phyloP scores from a whole-genome alignment of 2,888 invertebrate genomes.

The Achlya flavicornis region DNA sequence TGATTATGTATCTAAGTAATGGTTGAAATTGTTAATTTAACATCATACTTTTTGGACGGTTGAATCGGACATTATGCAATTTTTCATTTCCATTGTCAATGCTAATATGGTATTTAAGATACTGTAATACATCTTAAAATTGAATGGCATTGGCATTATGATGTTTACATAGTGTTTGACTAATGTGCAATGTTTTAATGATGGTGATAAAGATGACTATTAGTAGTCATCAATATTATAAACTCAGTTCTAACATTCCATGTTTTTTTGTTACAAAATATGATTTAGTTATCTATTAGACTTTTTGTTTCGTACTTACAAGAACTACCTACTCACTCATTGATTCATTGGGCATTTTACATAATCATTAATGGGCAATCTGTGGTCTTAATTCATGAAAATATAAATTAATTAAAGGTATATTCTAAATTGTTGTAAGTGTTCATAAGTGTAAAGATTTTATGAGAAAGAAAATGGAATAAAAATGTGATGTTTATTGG shows the following conservation, averaged over 20 bases:
- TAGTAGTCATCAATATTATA: not conserved
- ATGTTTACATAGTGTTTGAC: not conserved
- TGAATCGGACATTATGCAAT: not conserved
- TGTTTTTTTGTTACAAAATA: not conserved
- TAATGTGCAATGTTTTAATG: constrained; percentile 6
- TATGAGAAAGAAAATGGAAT: constrained; percentile 60
- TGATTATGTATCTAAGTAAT: not conserved
- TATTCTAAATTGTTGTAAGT: constrained; percentile 82
- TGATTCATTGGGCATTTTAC: constrained; percentile 21
- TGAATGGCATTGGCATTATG: not conserved
- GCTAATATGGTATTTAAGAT: not conserved
- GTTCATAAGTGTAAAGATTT: constrained; percentile 76
- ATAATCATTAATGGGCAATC: constrained; percentile 7
- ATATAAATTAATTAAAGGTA: constrained; percentile 51
- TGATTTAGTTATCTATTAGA: not conserved
- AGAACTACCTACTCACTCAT: constrained; percentile 2
- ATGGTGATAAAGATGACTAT: not conserved
- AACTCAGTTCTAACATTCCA: not conserved
- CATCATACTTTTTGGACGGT: not conserved
- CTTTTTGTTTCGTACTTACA: not conserved
- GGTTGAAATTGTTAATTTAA: not conserved
- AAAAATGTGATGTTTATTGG: constrained; percentile 52
- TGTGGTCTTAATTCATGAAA: constrained; percentile 59
- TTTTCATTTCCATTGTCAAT: not conserved
- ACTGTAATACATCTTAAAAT: not conserved